phyloP scores from a whole-genome alignment of 2,797 vertebrate species.

The Gambusia yucatana region DNA sequence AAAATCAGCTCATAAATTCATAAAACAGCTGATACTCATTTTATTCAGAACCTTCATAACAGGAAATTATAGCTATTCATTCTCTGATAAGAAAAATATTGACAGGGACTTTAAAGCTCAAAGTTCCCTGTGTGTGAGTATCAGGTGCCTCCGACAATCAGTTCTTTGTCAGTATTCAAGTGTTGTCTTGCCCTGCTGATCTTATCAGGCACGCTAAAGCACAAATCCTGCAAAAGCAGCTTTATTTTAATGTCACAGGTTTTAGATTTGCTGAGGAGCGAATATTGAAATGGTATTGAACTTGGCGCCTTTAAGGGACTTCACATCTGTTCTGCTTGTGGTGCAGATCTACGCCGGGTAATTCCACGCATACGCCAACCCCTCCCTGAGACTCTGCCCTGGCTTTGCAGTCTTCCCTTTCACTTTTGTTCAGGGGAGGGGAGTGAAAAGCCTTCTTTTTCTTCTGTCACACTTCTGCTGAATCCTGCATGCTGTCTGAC shows the following conservation, averaged over 20 bases:
- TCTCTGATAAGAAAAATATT: slow-evolving; percentile 14
- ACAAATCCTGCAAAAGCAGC: slow-evolving; percentile 66
- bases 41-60: slow-evolving; percentile 39
- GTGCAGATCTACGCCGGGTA: slow-evolving; percentile 72
- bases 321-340: slow-evolving; percentile 73
- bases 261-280: slow-evolving; percentile 81
- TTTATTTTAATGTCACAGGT: slow-evolving; percentile 82
- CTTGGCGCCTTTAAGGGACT: slow-evolving; percentile 56
- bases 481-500: slow-evolving; percentile 56
- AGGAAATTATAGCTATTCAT: slow-evolving; percentile 32
- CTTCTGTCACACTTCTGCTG: slow-evolving; percentile 50
- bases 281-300: slow-evolving; percentile 81
- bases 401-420: slow-evolving; percentile 38
- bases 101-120: slow-evolving; percentile 1
- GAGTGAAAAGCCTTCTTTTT: slow-evolving; percentile 24
- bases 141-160: slow-evolving; percentile 16
- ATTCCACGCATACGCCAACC: slow-evolving; percentile 46
- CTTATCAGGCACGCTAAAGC: slow-evolving; percentile 64
- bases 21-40: slow-evolving; percentile 43
- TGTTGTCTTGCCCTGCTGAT: slow-evolving; percentile 71
- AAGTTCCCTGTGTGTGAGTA: neutral
- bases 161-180: slow-evolving; percentile 65
- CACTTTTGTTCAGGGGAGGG: slow-evolving; percentile 3
- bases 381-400: slow-evolving; percentile 17
- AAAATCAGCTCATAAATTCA: slow-evolving; percentile 8